Conservation (phyloP, 2,888 invertebrate genomes). For the Epinotia bilunana region DNA sequence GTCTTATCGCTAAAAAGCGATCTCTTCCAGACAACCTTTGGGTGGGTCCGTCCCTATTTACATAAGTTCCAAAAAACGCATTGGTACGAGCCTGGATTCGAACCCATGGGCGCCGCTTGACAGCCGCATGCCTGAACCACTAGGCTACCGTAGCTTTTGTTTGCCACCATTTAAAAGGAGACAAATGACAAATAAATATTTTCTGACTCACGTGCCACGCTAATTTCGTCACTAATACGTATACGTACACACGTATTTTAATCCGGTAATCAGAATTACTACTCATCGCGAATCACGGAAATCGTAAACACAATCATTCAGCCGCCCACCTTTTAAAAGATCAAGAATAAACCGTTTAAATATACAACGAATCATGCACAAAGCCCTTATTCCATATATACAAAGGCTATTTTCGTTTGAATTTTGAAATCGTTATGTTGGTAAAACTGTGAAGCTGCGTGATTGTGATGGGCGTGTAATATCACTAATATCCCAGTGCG, state of each 20-base stretch:
- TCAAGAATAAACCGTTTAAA: slow-evolving; percentile 67
- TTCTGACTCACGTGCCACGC: background rate
- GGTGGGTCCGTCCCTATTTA: too few species aligned
- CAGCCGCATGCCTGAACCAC: too few species aligned
- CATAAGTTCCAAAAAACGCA: too few species aligned
- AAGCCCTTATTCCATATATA: background rate
- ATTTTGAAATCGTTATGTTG: background rate
- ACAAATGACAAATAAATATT: background rate
- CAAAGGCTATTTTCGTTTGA: slow-evolving; percentile 10
- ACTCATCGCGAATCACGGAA: slow-evolving; percentile 20
- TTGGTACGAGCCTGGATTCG: too few species aligned
- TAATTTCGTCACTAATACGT: background rate
- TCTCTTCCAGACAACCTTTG: too few species aligned
- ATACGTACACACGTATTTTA: slow-evolving; percentile 10
- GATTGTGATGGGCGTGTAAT: slow-evolving; percentile 34
- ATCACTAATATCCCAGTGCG: slow-evolving; percentile 52
- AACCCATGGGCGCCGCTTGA: too few species aligned
- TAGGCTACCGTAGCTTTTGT: too few species aligned
- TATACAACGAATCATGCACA: background rate
- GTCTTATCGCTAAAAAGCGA: too few species aligned
- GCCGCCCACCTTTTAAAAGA: slow-evolving; percentile 58
- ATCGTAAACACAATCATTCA: slow-evolving; percentile 49
- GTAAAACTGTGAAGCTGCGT: slow-evolving; percentile 46
- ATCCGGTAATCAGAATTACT: slow-evolving; percentile 28
- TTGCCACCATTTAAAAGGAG: too few species aligned